A percentile compares a stretch with the other conserved stretches of the same genome.
Evolutionary conservation across 2,113 vertebrate species (phyloP).

Genomic region (Oophaga pumilio): DNA sequence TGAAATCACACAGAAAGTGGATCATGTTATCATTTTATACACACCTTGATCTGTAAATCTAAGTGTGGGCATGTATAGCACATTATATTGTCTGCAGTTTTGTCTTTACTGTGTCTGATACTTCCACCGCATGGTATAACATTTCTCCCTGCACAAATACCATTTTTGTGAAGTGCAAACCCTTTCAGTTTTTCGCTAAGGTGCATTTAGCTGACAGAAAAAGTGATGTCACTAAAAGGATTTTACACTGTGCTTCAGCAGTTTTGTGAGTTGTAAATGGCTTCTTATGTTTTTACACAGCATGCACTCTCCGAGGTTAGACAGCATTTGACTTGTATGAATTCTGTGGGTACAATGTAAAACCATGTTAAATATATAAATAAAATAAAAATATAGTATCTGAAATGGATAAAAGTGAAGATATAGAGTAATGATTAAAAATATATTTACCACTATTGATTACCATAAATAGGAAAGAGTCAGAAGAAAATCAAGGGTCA

Average conservation of each 20-base stretch:
- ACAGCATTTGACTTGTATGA: constrained; percentile 8
- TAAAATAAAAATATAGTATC: background rate
- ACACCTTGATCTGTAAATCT: background rate
- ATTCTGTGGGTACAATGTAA: background rate
- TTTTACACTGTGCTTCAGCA: constrained; percentile 19
- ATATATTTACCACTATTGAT: background rate
- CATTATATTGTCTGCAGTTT: background rate
- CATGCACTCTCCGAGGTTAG: constrained; percentile 6
- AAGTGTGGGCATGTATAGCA: background rate
- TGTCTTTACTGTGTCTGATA: background rate
- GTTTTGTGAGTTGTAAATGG: constrained; percentile 21
- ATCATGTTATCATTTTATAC: background rate
- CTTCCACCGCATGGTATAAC: background rate
- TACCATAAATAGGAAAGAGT: background rate
- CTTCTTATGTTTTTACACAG: constrained; percentile 4
- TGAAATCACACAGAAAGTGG: background rate
- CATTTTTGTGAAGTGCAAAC: constrained; percentile 4
- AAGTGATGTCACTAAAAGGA: constrained; percentile 15
- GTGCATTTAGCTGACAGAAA: background rate
- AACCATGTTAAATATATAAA: background rate
- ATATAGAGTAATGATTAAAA: background rate
- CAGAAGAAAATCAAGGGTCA: background rate
- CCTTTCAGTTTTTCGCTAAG: background rate
- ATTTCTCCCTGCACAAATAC: background rate
- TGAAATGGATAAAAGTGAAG: background rate